Percentiles rank a stretch among this genome's conserved stretches.
phyloP scores from a whole-genome alignment of 2,888 invertebrate genomes.

The Xestia sexstrigata region DNA sequence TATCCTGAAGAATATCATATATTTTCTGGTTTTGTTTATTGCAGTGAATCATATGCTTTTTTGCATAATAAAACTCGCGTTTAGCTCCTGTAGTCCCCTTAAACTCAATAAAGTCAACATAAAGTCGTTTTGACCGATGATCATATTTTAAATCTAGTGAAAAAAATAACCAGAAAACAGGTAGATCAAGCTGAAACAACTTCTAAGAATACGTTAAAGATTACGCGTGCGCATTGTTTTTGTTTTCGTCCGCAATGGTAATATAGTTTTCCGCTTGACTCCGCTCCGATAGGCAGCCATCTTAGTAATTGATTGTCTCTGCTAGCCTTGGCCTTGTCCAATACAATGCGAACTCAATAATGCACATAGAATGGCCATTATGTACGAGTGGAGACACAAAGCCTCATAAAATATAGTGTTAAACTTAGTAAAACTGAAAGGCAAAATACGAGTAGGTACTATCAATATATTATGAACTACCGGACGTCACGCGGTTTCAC shows the following conservation, averaged over 20 bases:
- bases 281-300: conserved; percentile 46
- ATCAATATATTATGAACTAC: no score
- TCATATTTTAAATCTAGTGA: no score
- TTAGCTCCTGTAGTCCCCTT: no score
- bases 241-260: conserved; percentile 19
- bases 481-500: no score
- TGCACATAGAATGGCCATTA: conserved; percentile 6
- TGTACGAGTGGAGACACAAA: conserved; percentile 1
- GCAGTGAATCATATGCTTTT: no score
- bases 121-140: no score
- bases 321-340: conserved; percentile 54
- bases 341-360: conserved; percentile 28
- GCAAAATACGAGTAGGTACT: not conserved
- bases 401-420: conserved; percentile 3
- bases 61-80: no score
- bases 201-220: not conserved
- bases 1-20: no score
- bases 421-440: conserved; percentile 7
- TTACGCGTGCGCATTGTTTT: conserved; percentile 21
- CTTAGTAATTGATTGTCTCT: conserved; percentile 44
- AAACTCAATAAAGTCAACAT: no score
- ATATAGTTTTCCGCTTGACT: conserved; percentile 39
- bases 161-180: no score
- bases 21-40: no score
- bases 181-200: not conserved